Percentiles rank a stretch among this genome's conserved stretches.
Conservation (phyloP, 2,797 vertebrate genomes). For the Thripadectes ignobilis region DNA sequence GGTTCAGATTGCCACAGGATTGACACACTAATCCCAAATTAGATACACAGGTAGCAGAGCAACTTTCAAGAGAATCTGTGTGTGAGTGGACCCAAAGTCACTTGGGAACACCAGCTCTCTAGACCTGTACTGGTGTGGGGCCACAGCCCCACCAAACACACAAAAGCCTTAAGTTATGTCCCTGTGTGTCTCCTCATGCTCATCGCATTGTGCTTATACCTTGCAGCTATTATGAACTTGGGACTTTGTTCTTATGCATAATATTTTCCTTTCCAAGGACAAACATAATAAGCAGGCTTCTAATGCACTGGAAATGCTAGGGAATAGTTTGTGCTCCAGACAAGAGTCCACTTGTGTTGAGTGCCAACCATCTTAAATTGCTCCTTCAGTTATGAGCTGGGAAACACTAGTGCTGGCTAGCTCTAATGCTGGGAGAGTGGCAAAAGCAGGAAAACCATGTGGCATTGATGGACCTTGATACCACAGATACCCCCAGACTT, state of each 20-base stretch:
- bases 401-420: neutral
- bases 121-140: neutral
- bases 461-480: neutral
- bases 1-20: neutral
- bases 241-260: neutral
- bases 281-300: neutral
- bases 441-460: neutral
- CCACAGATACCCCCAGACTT: neutral
- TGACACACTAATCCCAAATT: neutral
- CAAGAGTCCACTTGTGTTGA: neutral
- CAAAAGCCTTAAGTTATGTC: neutral
- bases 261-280: neutral
- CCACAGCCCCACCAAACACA: neutral
- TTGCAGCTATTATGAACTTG: neutral
- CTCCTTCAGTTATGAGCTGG: rapidly evolving
- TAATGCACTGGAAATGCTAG: neutral
- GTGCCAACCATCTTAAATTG: neutral
- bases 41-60: neutral
- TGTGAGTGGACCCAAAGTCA: neutral
- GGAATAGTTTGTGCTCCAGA: neutral
- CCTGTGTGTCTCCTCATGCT: neutral
- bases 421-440: neutral
- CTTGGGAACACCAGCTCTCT: neutral
- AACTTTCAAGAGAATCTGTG: neutral
- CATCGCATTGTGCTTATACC: neutral